A percentile compares a stretch with the other conserved stretches of the same genome.
Conservation (phyloP, 2,797 vertebrate genomes). For the Caiman crocodilus region DNA sequence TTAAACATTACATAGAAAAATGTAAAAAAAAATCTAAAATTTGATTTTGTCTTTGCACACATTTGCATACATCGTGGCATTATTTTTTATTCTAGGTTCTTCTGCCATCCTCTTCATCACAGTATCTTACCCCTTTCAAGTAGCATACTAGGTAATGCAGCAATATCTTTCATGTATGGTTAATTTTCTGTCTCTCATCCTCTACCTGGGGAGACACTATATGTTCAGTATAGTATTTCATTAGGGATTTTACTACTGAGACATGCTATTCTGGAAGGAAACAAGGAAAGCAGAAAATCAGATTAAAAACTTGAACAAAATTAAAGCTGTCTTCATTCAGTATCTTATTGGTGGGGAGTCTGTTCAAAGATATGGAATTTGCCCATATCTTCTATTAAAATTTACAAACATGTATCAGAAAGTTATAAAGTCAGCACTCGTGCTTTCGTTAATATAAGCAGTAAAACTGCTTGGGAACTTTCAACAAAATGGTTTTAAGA, state of each 20-base stretch:
- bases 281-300: background rate
- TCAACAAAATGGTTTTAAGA: background rate
- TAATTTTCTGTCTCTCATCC: background rate
- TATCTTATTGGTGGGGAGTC: background rate
- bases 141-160: background rate
- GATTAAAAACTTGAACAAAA: background rate
- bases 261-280: background rate
- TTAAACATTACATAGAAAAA: too few species aligned
- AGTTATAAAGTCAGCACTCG: background rate
- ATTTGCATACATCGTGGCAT: background rate
- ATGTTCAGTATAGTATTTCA: background rate
- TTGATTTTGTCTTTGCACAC: background rate
- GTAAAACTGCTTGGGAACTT: background rate
- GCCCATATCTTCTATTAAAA: accelerated
- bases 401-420: background rate
- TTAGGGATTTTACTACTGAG: background rate
- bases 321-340: background rate
- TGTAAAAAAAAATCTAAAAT: too few species aligned
- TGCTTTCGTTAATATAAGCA: background rate
- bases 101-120: background rate
- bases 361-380: background rate
- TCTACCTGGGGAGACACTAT: background rate
- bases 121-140: background rate
- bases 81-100: background rate
- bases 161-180: background rate